These are phyloP conservation scores for Brachylomia viminalis DNA, from an alignment of 2,888 invertebrate genomes.

Conservation along the genomic window DNA sequence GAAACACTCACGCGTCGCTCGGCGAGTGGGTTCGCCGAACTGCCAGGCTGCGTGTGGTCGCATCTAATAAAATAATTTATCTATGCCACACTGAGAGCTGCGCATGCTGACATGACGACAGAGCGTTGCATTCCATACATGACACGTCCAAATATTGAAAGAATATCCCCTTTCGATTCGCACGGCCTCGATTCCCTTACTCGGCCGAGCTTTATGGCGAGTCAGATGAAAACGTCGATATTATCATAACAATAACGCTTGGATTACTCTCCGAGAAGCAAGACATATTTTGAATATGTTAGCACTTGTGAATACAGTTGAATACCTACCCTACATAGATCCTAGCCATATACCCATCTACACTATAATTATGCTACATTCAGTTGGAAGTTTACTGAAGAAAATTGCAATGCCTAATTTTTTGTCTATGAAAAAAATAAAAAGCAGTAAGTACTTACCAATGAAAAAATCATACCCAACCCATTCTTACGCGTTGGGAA, in stretches of 20 bases:
- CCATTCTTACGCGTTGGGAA: not conserved
- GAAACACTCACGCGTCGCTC: slow-evolving; percentile 44
- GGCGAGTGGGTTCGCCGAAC: slow-evolving; percentile 69
- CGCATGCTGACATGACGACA: slow-evolving; percentile 28
- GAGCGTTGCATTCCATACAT: slow-evolving; percentile 53
- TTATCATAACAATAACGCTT: slow-evolving; percentile 64
- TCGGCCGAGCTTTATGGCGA: slow-evolving; percentile 63
- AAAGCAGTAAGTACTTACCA: not conserved
- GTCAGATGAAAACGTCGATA: slow-evolving; percentile 61
- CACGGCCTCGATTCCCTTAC: slow-evolving; percentile 67
- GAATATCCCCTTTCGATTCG: slow-evolving; percentile 56
- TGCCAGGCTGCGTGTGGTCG: slow-evolving; percentile 69
- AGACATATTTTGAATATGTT: slow-evolving; percentile 40
- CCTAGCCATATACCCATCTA: not conserved
- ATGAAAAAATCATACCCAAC: not conserved
- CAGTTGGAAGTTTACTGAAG: not conserved
- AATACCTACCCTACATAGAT: not conserved
- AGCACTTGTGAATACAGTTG: slow-evolving; percentile 27
- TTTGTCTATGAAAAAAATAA: not conserved
- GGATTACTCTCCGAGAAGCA: slow-evolving; percentile 18
- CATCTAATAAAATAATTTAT: slow-evolving; percentile 61
- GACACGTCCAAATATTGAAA: slow-evolving; percentile 61
- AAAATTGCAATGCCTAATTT: not conserved
- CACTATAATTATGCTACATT: not conserved
- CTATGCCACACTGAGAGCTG: slow-evolving; percentile 48